phyloP scores from a whole-genome alignment of 2,113 vertebrate genomes.

The Promerops cafer region DNA sequence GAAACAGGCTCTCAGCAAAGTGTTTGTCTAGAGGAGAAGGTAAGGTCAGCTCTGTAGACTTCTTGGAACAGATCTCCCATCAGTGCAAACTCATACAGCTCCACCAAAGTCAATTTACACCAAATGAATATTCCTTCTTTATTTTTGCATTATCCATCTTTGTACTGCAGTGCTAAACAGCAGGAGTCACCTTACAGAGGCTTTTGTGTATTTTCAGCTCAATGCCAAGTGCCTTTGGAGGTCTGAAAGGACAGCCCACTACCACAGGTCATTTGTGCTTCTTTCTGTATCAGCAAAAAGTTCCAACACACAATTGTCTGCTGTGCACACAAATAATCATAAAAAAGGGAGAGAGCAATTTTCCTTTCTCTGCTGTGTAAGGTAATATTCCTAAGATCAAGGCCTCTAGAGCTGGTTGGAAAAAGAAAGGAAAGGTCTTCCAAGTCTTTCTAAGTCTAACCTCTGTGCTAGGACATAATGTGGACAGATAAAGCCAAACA shows the following conservation, averaged over 20 bases:
- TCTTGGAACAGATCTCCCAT: neutral
- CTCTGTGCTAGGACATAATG: neutral
- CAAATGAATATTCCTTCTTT: neutral
- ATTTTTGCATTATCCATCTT: neutral
- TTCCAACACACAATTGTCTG: neutral
- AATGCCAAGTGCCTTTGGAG: neutral
- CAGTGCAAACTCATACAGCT: neutral
- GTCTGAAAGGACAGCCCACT: neutral
- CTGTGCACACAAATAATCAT: neutral
- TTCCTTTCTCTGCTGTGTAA: neutral
- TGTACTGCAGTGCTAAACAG: neutral
- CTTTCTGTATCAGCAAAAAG: neutral
- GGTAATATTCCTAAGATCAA: neutral
- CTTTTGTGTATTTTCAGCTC: neutral
- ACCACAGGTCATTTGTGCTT: neutral
- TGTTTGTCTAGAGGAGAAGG: neutral
- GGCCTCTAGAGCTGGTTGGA: neutral
- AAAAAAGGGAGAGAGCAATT: neutral
- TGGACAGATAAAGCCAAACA: neutral
- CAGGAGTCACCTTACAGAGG: neutral
- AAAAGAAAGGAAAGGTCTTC: neutral
- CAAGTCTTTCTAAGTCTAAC: neutral
- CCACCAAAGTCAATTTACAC: neutral
- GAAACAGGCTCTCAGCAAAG: neutral
- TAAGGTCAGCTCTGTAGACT: neutral